A percentile compares a stretch with the other conserved stretches of the same genome.
Evolutionary conservation across 2,797 vertebrate species (phyloP).

Genomic region (Synanceia verrucosa): DNA sequence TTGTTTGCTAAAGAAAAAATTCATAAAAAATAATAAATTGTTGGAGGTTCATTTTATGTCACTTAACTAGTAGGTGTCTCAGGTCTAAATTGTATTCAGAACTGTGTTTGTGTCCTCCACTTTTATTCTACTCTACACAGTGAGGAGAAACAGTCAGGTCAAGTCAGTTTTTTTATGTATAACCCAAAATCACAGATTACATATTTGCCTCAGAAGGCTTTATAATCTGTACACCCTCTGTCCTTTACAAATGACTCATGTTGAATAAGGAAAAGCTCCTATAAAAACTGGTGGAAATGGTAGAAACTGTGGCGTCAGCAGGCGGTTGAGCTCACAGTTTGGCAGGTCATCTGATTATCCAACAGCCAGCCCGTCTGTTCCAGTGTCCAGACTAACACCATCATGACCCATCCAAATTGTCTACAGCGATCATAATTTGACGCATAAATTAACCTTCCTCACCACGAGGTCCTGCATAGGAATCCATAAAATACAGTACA

Average conservation of each 20-base stretch:
- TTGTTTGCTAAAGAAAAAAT: background rate
- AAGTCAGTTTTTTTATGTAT: background rate
- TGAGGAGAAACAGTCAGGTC: too few relatives aligned
- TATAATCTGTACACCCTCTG: too few relatives aligned
- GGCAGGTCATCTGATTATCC: constrained; percentile 45
- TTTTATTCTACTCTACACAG: background rate
- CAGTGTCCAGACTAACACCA: constrained; percentile 21
- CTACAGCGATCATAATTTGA: constrained; percentile 16
- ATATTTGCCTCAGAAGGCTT: background rate
- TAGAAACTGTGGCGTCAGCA: constrained; percentile 15
- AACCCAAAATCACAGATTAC: background rate
- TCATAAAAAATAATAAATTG: background rate
- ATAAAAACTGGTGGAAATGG: too few relatives aligned
- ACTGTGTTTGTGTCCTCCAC: too few relatives aligned
- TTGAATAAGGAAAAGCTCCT: too few relatives aligned
- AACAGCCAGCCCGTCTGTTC: constrained; percentile 32
- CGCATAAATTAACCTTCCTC: constrained; percentile 6
- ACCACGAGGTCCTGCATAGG: background rate
- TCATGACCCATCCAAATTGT: constrained; percentile 37
- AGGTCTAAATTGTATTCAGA: background rate
- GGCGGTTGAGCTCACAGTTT: constrained; percentile 11
- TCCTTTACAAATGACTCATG: too few relatives aligned
- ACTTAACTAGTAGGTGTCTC: background rate
- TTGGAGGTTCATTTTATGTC: background rate
- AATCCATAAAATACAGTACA: background rate